Conservation (phyloP, 2,113 vertebrate species). For the Campylorhamphus procurvoides region DNA sequence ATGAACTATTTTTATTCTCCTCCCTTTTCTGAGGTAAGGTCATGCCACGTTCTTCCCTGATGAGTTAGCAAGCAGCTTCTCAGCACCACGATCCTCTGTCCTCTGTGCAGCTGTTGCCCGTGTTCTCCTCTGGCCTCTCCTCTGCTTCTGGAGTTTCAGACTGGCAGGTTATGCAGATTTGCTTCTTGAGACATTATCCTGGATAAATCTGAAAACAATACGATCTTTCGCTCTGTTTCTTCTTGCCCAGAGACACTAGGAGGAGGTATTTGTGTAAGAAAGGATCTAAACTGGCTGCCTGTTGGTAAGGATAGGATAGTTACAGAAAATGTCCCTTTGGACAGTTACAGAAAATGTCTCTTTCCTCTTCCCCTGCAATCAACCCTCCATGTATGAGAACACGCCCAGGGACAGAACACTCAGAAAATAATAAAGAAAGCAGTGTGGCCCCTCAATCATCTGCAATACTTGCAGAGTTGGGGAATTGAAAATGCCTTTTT, state of each 20-base stretch:
- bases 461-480: not conserved
- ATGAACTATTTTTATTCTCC: constrained; percentile 37
- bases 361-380: not conserved
- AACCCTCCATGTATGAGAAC: not conserved
- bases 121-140: not conserved
- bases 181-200: not conserved
- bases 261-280: not conserved
- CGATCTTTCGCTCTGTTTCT: not conserved
- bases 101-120: not conserved
- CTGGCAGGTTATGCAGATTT: not conserved
- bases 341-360: not conserved
- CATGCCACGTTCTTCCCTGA: not conserved
- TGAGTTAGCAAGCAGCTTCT: not conserved
- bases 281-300: not conserved
- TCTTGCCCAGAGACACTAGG: not conserved
- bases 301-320: not conserved
- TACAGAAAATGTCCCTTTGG: not conserved
- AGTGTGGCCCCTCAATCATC: not conserved
- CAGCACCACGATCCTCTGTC: not conserved
- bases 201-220: not conserved
- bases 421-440: not conserved
- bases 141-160: not conserved
- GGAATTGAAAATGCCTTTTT: not conserved
- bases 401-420: not conserved
- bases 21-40: not conserved